Percentiles rank a stretch among this genome's conserved stretches.
phyloP scores from a whole-genome alignment of 1,140 invertebrate genomes.

The Euglossa dilemma region DNA sequence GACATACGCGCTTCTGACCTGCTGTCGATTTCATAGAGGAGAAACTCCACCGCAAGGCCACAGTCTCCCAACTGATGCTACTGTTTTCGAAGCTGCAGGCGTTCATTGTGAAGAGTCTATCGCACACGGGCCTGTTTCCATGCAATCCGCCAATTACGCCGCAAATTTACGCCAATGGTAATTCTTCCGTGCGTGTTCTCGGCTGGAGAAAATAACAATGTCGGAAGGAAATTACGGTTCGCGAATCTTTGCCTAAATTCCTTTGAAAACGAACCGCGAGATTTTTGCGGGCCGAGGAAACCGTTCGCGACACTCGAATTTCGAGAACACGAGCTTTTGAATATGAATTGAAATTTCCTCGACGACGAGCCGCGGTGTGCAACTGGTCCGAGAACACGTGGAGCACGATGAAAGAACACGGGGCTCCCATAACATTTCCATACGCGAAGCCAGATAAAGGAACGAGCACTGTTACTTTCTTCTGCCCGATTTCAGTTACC shows the following conservation, averaged over 20 bases:
- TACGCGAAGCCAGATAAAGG: conserved; percentile 24
- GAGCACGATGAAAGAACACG: not conserved
- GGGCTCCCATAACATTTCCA: conserved; percentile 23
- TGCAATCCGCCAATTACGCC: conserved; percentile 80
- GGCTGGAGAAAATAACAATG: not conserved
- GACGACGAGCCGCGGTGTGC: not conserved
- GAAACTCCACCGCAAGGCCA: conserved; percentile 72
- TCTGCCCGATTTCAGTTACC: conserved; percentile 78
- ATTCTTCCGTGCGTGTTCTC: conserved; percentile 4
- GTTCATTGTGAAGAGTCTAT: conserved; percentile 72
- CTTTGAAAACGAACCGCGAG: not conserved
- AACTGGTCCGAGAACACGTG: not conserved
- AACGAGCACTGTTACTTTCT: conserved; percentile 35
- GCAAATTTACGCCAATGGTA: conserved; percentile 78
- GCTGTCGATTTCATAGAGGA: conserved; percentile 71
- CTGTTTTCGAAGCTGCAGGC: conserved; percentile 79
- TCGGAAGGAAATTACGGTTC: not conserved
- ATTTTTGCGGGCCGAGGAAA: not conserved
- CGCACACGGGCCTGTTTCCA: conserved; percentile 75
- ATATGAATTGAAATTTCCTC: conserved; percentile 4
- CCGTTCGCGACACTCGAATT: not conserved
- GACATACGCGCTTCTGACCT: conserved; percentile 34
- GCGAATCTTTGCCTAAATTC: not conserved
- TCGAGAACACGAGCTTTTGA: not conserved
- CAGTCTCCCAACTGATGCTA: conserved; percentile 77